These are phyloP conservation scores for Drosophila auraria DNA, from an alignment of 1,140 invertebrate species.

Conservation along the genomic window DNA sequence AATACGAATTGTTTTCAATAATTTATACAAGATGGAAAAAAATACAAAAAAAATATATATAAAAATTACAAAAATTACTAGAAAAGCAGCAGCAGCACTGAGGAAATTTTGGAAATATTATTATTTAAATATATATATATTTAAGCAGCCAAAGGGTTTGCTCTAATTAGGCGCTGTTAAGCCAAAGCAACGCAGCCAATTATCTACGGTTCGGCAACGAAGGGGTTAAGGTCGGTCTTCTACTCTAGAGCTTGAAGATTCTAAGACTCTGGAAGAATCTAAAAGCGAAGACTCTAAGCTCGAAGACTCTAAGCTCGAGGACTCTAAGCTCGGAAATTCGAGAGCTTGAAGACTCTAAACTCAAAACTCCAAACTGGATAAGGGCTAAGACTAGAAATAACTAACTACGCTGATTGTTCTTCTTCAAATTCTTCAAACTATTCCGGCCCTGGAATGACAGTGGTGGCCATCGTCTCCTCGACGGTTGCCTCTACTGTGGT, in stretches of 20 bases:
- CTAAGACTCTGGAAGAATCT: constrained; percentile 3
- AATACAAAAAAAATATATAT: constrained; percentile 10
- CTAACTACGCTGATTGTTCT: constrained; percentile 55
- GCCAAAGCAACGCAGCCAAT: constrained; percentile 76
- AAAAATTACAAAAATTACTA: constrained; percentile 24
- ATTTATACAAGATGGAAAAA: constrained; percentile 40
- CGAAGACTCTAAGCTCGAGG: constrained; percentile 26
- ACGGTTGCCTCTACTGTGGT: constrained; percentile 24
- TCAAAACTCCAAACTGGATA: constrained; percentile 25
- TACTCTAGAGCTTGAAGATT: background rate
- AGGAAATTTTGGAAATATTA: constrained; percentile 22
- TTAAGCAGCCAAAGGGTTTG: constrained; percentile 47
- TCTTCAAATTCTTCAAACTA: constrained; percentile 13
- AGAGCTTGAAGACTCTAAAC: background rate
- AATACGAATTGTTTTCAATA: constrained; percentile 66
- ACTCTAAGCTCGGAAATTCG: constrained; percentile 7
- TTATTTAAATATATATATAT: background rate
- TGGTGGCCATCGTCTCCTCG: constrained; percentile 8
- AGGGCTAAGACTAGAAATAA: constrained; percentile 79
- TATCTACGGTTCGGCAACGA: constrained; percentile 67
- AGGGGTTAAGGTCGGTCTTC: constrained; percentile 22
- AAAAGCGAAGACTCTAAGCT: constrained; percentile 18
- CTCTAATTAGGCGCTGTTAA: constrained; percentile 21
- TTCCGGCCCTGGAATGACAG: constrained; percentile 26
- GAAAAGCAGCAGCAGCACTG: constrained; percentile 53